Conservation (phyloP, 2,113 vertebrate species). For the Stomatorhinus ivindoensis region DNA sequence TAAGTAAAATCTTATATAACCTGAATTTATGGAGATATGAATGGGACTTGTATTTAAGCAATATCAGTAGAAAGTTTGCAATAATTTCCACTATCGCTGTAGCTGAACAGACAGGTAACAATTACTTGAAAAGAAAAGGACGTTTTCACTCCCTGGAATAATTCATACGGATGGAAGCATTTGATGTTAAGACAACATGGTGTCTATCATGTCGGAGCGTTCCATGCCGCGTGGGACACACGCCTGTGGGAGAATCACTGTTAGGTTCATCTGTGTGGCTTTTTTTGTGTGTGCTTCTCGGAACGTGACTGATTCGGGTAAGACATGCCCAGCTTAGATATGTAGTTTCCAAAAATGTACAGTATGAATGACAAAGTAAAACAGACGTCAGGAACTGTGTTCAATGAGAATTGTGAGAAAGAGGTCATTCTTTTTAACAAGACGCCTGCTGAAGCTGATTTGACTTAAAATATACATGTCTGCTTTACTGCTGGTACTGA, state of each 20-base stretch:
- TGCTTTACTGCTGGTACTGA: neutral
- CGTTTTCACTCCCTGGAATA: neutral
- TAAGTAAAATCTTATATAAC: neutral
- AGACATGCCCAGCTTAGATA: neutral
- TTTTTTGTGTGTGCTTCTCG: neutral
- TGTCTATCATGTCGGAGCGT: neutral
- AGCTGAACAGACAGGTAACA: neutral
- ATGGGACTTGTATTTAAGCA: neutral
- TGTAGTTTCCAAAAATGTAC: neutral
- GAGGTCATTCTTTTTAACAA: neutral
- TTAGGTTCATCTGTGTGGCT: neutral
- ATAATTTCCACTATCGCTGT: neutral
- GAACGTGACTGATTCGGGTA: neutral
- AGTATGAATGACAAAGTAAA: neutral
- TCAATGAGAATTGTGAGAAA: neutral
- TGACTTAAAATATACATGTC: slow-evolving; percentile 5
- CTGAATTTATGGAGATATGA: neutral
- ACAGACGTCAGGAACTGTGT: neutral
- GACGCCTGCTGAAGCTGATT: neutral
- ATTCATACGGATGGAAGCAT: neutral
- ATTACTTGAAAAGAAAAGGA: neutral
- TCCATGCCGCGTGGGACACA: neutral
- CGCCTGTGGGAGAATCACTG: neutral
- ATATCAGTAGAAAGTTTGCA: neutral
- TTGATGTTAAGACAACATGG: neutral